phyloP scores from a whole-genome alignment of 2,888 invertebrate genomes.

The Tenthredo notha region DNA sequence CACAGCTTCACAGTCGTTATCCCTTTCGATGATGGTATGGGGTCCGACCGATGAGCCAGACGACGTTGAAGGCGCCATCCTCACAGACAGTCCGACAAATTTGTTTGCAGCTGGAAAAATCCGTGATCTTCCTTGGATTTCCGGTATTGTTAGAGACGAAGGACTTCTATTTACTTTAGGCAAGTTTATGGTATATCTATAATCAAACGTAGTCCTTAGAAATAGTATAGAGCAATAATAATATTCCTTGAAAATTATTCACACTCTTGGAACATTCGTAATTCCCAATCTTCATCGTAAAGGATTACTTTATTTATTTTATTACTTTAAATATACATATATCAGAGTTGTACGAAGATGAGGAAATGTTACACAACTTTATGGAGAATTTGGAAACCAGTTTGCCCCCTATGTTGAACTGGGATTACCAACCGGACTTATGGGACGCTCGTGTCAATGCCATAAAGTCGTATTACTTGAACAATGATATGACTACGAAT shows the following conservation, averaged over 20 bases:
- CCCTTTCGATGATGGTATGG: slow-evolving; percentile 34
- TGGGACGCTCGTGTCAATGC: neutral
- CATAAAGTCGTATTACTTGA: neutral
- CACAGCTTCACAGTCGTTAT: too few species aligned
- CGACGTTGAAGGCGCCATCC: slow-evolving; percentile 61
- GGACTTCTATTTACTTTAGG: slow-evolving; percentile 59
- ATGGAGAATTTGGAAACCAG: neutral
- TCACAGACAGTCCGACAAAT: slow-evolving; percentile 59
- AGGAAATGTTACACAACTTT: neutral
- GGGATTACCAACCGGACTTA: neutral
- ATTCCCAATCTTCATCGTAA: too few species aligned
- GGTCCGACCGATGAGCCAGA: slow-evolving; percentile 61
- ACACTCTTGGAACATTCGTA: too few species aligned
- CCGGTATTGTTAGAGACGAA: slow-evolving; percentile 61
- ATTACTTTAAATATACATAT: too few species aligned
- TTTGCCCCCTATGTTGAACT: neutral
- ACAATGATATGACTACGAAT: neutral
- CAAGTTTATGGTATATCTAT: slow-evolving; percentile 26
- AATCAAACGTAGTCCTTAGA: too few species aligned
- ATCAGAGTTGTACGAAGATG: neutral
- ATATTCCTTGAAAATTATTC: too few species aligned
- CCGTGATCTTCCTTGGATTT: slow-evolving; percentile 61
- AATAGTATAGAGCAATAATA: too few species aligned
- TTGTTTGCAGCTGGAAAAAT: slow-evolving; percentile 55
- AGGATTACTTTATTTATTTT: neutral